Evolutionary conservation across 2,888 invertebrate genomes (phyloP).

Genomic region (Philereme transversata): DNA sequence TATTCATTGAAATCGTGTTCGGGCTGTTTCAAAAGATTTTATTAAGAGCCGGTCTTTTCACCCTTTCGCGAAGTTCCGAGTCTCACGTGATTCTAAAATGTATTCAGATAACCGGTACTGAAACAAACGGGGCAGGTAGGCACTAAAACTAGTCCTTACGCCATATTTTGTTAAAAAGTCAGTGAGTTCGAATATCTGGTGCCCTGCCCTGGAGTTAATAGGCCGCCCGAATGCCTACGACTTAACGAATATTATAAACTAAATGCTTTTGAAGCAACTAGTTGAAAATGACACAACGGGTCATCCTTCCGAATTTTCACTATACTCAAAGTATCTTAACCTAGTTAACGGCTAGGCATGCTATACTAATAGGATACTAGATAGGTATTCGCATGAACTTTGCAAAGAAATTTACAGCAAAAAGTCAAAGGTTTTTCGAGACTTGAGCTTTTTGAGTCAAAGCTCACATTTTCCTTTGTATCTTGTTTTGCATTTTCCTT

Average conservation of each 20-base stretch:
- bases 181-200: too few species aligned
- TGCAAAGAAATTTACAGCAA: slow-evolving; percentile 14
- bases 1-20: slow-evolving; percentile 24
- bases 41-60: slow-evolving; percentile 23
- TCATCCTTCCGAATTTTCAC: too few species aligned
- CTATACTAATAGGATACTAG: not conserved
- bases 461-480: slow-evolving; percentile 18
- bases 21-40: slow-evolving; percentile 28
- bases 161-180: not conserved
- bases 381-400: slow-evolving; percentile 17
- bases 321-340: too few species aligned
- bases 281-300: too few species aligned
- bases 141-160: slow-evolving; percentile 17
- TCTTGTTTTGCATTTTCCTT: slow-evolving; percentile 5
- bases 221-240: too few species aligned
- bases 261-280: too few species aligned
- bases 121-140: slow-evolving; percentile 26
- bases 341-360: too few species aligned
- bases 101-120: slow-evolving; percentile 26
- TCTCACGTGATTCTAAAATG: slow-evolving; percentile 14
- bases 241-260: too few species aligned
- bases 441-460: slow-evolving; percentile 20
- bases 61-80: slow-evolving; percentile 25
- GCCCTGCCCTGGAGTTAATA: too few species aligned
- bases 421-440: slow-evolving; percentile 1